Percentiles rank a stretch among this genome's conserved stretches.
Conservation (phyloP, 2,113 vertebrate genomes). For the Cavia aperea region DNA sequence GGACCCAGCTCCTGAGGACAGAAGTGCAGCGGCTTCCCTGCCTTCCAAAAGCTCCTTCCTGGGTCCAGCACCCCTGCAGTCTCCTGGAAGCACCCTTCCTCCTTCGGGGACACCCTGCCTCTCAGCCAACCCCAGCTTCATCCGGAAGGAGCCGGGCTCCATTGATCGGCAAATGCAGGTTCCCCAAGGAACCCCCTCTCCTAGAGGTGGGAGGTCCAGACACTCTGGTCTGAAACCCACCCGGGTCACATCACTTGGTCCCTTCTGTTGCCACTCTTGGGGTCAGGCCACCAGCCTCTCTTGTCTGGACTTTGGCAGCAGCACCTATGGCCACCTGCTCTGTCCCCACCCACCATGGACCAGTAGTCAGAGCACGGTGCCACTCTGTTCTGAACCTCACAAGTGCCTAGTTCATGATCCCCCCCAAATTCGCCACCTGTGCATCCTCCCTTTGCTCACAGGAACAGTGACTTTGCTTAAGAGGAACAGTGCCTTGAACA, state of each 20-base stretch:
- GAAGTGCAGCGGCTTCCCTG: constrained; percentile 60
- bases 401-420: neutral
- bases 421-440: fast-evolving
- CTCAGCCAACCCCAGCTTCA: neutral
- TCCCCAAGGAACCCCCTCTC: neutral
- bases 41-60: constrained; percentile 63
- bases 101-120: constrained; percentile 12
- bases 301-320: fast-evolving
- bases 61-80: constrained; percentile 51
- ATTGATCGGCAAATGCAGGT: neutral
- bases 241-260: fast-evolving
- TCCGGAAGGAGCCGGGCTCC: neutral
- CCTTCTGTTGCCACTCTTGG: fast-evolving
- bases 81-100: constrained; percentile 51
- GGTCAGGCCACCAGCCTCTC: neutral
- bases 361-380: fast-evolving
- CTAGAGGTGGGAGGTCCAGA: neutral
- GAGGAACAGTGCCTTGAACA: neutral
- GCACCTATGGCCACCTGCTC: neutral
- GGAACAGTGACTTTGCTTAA: no score
- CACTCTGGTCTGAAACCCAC: fast-evolving
- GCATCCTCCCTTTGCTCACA: neutral
- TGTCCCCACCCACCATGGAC: neutral
- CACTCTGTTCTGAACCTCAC: neutral
- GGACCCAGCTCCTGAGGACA: constrained; percentile 62